phyloP scores from a whole-genome alignment of 2,797 vertebrate genomes.

The Clarias pachynema region DNA sequence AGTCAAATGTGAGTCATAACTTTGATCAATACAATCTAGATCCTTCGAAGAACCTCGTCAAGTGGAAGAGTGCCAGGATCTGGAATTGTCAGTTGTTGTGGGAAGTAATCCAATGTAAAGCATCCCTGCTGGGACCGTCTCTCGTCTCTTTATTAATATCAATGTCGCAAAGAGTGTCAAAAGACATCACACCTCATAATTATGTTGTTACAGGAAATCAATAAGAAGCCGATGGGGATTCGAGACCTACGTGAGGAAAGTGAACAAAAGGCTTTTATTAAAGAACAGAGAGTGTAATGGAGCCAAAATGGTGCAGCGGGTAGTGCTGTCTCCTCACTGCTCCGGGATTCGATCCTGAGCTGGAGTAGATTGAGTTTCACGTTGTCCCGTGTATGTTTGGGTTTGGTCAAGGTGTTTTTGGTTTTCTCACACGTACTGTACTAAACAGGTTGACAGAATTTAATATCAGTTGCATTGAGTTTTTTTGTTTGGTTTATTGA shows the following conservation, averaged over 20 bases:
- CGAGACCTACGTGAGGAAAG: not conserved
- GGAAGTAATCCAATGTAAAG: not conserved
- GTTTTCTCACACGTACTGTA: not conserved
- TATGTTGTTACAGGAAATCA: not conserved
- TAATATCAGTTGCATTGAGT: not conserved
- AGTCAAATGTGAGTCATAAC: not conserved
- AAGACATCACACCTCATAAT: not conserved
- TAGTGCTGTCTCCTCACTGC: not conserved
- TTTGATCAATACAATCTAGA: not conserved
- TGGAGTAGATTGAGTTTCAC: not conserved
- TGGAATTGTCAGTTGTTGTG: not conserved
- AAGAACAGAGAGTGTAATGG: not conserved
- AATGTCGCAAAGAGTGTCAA: not conserved
- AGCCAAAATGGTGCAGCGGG: no score
- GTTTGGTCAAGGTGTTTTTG: not conserved
- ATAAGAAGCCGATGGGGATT: not conserved
- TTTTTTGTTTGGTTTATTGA: not conserved
- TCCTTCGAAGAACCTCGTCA: not conserved
- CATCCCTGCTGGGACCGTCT: not conserved
- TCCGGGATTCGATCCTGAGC: not conserved
- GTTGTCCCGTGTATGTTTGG: not conserved
- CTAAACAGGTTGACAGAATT: not conserved
- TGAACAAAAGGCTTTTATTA: not conserved
- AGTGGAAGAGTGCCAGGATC: not conserved
- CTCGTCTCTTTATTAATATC: not conserved